Percentiles rank a stretch among this genome's conserved stretches.
phyloP scores from a whole-genome alignment of 2,888 invertebrate species.

The Tetranychus truncatus region DNA sequence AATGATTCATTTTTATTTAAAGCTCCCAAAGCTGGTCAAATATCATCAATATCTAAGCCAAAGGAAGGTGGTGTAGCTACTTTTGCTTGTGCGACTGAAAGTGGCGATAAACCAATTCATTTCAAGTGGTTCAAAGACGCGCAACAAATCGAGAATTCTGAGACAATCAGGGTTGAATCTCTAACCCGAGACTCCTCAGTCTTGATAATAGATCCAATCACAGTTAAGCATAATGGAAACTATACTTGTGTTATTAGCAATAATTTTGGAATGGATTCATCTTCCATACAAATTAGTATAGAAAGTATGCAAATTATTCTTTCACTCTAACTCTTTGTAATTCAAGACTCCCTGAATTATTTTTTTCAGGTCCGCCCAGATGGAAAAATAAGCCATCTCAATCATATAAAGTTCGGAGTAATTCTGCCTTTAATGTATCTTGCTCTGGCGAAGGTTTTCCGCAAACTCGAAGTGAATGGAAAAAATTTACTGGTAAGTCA shows the following conservation, averaged over 20 bases:
- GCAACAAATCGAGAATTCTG: neutral
- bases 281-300: conserved; percentile 25
- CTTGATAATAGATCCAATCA: conserved; percentile 25
- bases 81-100: conserved; percentile 25
- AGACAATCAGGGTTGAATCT: neutral
- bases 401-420: neutral
- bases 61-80: neutral
- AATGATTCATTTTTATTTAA: neutral
- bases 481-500: no score
- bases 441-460: neutral
- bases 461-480: neutral
- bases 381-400: neutral
- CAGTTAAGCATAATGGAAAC: conserved; percentile 25
- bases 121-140: conserved; percentile 32
- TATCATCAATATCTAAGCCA: neutral
- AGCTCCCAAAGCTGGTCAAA: neutral
- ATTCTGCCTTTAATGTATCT: neutral
- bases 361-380: neutral
- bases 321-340: neutral
- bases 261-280: conserved; percentile 24
- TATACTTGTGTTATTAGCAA: conserved; percentile 28
- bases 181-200: conserved; percentile 20
- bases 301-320: conserved; percentile 23
- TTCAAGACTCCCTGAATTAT: neutral
- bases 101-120: conserved; percentile 27